A percentile compares a stretch with the other conserved stretches of the same genome.
Evolutionary conservation across 2,113 vertebrate species (phyloP).

Genomic region (Aegithalos caudatus): DNA sequence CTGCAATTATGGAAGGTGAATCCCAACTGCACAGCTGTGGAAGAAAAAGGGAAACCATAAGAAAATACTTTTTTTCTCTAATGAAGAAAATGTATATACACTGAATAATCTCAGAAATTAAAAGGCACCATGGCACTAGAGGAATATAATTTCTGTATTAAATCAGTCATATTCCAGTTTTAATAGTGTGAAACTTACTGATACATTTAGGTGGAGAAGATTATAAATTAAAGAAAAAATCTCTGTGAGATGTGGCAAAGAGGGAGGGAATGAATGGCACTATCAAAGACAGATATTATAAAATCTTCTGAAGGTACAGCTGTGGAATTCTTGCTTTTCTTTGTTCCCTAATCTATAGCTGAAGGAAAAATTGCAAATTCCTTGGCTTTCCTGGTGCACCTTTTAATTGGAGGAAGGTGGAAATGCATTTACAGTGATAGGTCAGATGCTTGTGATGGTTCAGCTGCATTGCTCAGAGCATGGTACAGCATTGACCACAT

Average conservation of each 20-base stretch:
- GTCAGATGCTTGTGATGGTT: not conserved
- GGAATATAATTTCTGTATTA: not conserved
- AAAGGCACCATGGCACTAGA: not conserved
- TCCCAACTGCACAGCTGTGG: not conserved
- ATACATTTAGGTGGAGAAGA: not conserved
- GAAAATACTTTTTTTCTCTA: not conserved
- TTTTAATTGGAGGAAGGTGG: not conserved
- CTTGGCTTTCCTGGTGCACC: not conserved
- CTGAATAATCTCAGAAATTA: not conserved
- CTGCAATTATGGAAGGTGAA: not conserved
- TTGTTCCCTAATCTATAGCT: not conserved
- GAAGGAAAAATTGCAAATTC: not conserved
- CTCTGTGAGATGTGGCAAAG: not conserved
- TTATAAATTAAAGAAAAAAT: not conserved
- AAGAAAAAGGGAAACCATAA: not conserved
- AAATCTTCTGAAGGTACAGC: not conserved
- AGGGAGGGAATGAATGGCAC: not conserved
- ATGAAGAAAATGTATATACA: not conserved
- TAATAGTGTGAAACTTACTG: not conserved
- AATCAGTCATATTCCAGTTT: not conserved
- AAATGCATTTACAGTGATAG: not conserved
- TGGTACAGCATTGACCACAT: not conserved
- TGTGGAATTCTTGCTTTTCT: not conserved
- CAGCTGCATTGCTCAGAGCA: not conserved
- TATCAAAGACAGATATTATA: not conserved